Percentiles rank a stretch among this genome's conserved stretches.
Evolutionary conservation across 2,888 invertebrate species (phyloP).

Genomic region (Notodonta ziczac): DNA sequence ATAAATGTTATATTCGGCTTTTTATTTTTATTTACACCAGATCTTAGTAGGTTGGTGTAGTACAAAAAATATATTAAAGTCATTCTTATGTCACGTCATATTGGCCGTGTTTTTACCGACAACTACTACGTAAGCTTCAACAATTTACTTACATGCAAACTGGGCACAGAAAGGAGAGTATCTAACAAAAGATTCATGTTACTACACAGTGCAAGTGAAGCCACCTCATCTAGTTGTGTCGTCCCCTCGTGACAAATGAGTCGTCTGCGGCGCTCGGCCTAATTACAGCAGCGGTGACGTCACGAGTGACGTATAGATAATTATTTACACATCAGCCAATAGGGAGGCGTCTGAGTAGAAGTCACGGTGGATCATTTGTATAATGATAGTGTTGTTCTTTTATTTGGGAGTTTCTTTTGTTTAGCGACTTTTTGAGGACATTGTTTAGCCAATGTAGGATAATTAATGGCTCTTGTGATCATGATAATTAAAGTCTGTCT

Average conservation of each 20-base stretch:
- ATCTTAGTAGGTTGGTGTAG: too few relatives aligned
- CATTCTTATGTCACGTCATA: too few relatives aligned
- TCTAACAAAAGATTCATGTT: background rate
- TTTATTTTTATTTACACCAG: too few relatives aligned
- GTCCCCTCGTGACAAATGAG: slow-evolving; percentile 5
- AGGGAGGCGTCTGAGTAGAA: background rate
- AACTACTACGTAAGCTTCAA: too few relatives aligned
- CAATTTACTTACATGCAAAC: too few relatives aligned
- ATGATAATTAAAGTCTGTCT: background rate
- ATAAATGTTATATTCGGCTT: too few relatives aligned
- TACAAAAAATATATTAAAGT: too few relatives aligned
- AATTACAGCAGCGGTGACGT: slow-evolving; percentile 5
- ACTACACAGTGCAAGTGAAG: background rate
- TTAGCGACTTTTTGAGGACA: background rate
- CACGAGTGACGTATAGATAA: background rate
- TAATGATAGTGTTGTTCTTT: background rate
- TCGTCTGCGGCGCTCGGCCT: slow-evolving; percentile 7
- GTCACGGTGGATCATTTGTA: background rate
- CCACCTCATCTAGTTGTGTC: background rate
- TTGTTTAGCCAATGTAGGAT: background rate
- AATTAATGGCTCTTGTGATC: background rate
- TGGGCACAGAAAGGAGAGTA: background rate
- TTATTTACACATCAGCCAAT: slow-evolving; percentile 5
- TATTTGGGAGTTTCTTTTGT: background rate
- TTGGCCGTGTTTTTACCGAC: too few relatives aligned